Evolutionary conservation across 2,797 vertebrate genomes (phyloP), one percentile per base, ranked within the genome.

Genomic region (Lutjanus argentimaculatus): DNA sequence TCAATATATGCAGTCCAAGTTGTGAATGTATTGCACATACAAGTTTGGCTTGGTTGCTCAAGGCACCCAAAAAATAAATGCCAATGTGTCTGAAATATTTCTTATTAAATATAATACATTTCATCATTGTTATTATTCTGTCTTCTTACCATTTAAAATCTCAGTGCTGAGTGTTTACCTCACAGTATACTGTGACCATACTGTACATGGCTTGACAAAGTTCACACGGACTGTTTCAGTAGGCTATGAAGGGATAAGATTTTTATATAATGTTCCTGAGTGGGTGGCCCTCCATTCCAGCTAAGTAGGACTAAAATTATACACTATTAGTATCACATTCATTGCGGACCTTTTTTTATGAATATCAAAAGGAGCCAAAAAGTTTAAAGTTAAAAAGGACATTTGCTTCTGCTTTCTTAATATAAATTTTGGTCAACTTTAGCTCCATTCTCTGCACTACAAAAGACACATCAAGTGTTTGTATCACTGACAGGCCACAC

Each of bases 381-480:
- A 56, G 42, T 36, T 59, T 0, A 14, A 7, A 30, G 25, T 30
- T 30, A 30, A 30, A 30, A 14, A n/a, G 0, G 22, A 36, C 1
- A 12, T 66, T 52, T 75, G 21, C 9, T 11, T 3, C 7, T 43
- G 21, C 14, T 72, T 61, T 59, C 6, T 69, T 52, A 21, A 55
- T 19, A 21, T 11, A 36, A 8, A 15, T 22, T 74, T 55, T 49
- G 30, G 4, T 19, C 49, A 52, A 72, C 51, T 77, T 64, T 59
- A 75, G 17, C 14, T 57, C 5, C 2, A 42, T 19, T 74, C 11
- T 85, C 30, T 72, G 57, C 25, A 40, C 13, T 51, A 56, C 43
- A 72, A 65, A 77, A 72, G 65, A 21, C 69, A 40, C 48, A 57
- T 62, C 2, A 72, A 58, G 45, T 62, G 58, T 79, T 72, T 83